Conservation (phyloP, 2,113 vertebrate species). For the Todiramphus chloris region DNA sequence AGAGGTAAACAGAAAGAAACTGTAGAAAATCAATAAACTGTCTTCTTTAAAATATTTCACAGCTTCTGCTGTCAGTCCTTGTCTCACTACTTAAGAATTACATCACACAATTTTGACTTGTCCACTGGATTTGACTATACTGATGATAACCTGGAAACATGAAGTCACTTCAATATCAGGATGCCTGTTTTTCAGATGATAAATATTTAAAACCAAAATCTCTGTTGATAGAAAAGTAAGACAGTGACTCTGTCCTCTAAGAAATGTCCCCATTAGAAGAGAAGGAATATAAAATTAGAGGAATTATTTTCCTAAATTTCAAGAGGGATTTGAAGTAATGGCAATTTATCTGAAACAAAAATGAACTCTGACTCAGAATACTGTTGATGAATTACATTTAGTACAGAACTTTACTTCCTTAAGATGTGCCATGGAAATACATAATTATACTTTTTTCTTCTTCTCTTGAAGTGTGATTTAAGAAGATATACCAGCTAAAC, state of each 20-base stretch:
- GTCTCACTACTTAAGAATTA: background rate
- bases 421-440: background rate
- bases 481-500: background rate
- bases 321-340: background rate
- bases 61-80: background rate
- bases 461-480: background rate
- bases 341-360: background rate
- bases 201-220: background rate
- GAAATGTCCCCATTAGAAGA: background rate
- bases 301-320: background rate
- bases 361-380: background rate
- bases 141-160: background rate
- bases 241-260: background rate
- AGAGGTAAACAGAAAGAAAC: background rate
- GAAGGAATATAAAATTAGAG: background rate
- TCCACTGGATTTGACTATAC: background rate
- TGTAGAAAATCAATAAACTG: background rate
- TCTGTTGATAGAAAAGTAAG: background rate
- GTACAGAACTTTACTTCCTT: background rate
- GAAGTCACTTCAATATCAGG: background rate
- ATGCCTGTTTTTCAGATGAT: background rate
- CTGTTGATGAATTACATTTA: background rate
- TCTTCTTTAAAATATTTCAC: background rate
- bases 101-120: background rate
- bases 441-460: background rate